A percentile compares a stretch with the other conserved stretches of the same genome.
These are phyloP conservation scores for Smutsia gigantea DNA, from an alignment of 2,797 vertebrate species.

Conservation along the genomic window DNA sequence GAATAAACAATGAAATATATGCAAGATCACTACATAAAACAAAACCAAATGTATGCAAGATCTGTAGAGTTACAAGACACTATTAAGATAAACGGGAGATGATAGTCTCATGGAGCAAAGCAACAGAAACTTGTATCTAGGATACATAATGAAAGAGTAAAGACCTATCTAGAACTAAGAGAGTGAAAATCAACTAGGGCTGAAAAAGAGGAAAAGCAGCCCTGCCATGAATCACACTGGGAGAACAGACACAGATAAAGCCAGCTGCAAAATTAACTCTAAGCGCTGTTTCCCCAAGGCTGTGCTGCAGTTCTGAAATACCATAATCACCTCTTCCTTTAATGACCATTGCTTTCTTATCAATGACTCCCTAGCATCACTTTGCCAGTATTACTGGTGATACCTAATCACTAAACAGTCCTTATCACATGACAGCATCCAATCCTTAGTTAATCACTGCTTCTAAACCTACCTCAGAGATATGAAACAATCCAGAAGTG, in stretches of 20 bases:
- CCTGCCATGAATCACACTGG: slow-evolving; percentile 4
- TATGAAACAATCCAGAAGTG: not conserved
- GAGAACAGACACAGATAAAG: slow-evolving; percentile 1
- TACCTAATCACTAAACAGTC: not conserved
- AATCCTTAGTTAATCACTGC: not conserved
- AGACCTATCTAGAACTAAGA: not conserved
- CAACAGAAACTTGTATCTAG: not conserved
- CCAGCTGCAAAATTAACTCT: not conserved
- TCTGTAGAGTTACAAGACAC: not conserved
- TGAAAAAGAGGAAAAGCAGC: not conserved
- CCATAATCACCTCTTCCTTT: not conserved
- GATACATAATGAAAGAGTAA: not conserved
- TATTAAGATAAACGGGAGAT: not conserved
- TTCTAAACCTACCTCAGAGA: not conserved
- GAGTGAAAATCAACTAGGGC: not conserved
- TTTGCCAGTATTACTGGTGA: not conserved
- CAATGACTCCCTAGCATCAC: not conserved
- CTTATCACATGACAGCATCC: not conserved
- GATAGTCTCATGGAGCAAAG: not conserved
- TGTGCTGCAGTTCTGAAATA: not conserved
- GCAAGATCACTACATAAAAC: not conserved
- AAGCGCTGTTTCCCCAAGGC: not conserved
- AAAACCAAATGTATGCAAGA: not conserved
- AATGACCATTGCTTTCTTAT: not conserved
- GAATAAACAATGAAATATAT: not conserved